Evolutionary conservation across 2,888 invertebrate species (phyloP), one percentile per base, ranked within the genome.

Genomic region (Omphaloscelis lunosa): DNA sequence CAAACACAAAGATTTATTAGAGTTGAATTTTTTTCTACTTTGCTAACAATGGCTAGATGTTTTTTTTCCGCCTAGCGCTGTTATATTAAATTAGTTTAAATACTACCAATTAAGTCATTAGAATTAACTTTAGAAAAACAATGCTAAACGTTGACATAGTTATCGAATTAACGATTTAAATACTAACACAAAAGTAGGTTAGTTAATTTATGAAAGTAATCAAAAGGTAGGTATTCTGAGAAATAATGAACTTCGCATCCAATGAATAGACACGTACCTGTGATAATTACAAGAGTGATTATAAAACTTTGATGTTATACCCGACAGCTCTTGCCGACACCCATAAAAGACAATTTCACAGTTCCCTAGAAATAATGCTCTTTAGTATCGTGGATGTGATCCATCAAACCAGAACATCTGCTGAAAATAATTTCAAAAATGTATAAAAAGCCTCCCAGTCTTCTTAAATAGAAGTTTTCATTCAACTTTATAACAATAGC

Each of bases 381-480:
- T 92, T 92, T 91, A 91, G 75, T 74, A 76, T 92, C 92, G 91
- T 90, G 92, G 90, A 91, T 91, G 93, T 94, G 93, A 95, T 96
- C 95, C 91, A 96, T 96, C 95, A 94, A 93, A 90, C 82, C 84
- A 77, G 91, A 94, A 94, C 96, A 96, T 94, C 96, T 96, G 96
- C 96, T 96, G 95, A 96, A 96, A 96, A 95, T 95, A 94, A 93
- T 94, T 95, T 95, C 34, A 93, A 94, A 95, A 94, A 92, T 91
- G 91, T 91, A 94, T 87, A 91, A 95, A 96, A 95, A 93, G 88
- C 90, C 15, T 92, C 93, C 93, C 93, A 92, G 93, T 92, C 93
- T 94, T 95, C 95, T 95, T 94, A 96, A 96, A 96, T 96, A 95
- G 95, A 94, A 95, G 93, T 96, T 96, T 96, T 96, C 96, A 96